Conservation (phyloP, 64 coral and sea anemone genomes). For the Pocillopora damicornis region DNA sequence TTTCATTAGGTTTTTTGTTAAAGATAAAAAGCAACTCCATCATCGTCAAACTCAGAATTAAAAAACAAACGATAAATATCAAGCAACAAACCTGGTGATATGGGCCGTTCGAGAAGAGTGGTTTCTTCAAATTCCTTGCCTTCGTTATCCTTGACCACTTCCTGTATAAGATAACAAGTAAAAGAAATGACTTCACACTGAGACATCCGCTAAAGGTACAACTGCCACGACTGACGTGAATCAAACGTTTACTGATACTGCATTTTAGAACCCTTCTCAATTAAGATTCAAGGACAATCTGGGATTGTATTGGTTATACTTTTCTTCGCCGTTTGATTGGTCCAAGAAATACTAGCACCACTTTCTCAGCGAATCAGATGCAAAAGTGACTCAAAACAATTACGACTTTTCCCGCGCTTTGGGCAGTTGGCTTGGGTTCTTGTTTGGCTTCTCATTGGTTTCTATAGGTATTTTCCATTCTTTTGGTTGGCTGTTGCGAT, state of each 20-base stretch:
- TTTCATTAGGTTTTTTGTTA: too few relatives aligned
- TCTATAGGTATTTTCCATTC: too few relatives aligned
- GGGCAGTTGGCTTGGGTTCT: too few relatives aligned
- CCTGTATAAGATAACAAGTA: neutral
- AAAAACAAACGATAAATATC: neutral
- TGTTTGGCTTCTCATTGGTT: too few relatives aligned
- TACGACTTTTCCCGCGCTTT: neutral
- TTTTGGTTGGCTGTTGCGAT: too few relatives aligned
- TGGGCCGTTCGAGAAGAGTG: neutral
- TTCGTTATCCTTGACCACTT: neutral
- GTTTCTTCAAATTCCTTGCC: neutral
- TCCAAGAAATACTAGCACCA: too few relatives aligned
- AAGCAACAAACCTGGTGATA: conserved; percentile 20
- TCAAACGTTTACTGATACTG: neutral
- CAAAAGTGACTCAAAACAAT: neutral
- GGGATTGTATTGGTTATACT: too few relatives aligned
- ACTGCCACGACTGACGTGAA: neutral
- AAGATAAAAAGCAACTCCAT: too few relatives aligned
- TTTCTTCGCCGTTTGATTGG: too few relatives aligned
- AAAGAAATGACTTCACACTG: neutral
- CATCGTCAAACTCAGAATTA: too few relatives aligned
- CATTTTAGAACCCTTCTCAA: too few relatives aligned
- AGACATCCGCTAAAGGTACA: neutral
- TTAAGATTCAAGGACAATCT: too few relatives aligned
- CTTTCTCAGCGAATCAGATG: neutral